Base-by-base conservation (phyloP, 2,888 invertebrate genomes). In the Acanthacorydalis orientalis region DNA sequence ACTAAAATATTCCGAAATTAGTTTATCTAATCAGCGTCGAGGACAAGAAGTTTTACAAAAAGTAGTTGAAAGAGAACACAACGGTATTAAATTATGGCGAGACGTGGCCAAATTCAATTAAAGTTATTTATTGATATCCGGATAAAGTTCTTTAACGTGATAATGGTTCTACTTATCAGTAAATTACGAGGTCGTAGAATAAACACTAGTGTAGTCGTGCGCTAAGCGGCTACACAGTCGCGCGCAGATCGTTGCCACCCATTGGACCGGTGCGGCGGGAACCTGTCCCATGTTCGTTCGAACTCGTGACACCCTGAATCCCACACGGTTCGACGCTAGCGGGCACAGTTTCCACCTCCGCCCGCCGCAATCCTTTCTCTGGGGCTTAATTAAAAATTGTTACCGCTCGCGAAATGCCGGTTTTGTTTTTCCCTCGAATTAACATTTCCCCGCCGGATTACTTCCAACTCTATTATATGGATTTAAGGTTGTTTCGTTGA, bases 101-200 rank as follows among this genome's bases (percentile, higher is more conserved):
- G 39, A 14, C 39, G 39, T 39, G 14, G 39, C 15, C 39, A 43
- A 43, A 43, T 43, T 32, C 43, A 43, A 43, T 43, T 43, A 43
- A 43, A 23, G 43, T 43, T 43, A 43, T 43, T 43, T 43, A 43
- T 43, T 43, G 43, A 43, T 43, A 43, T 31, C 43, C 31, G 43
- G 43, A 43, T 43, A 43, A 43, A 43, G 43, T 43, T 32, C 43
- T 43, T 31, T 23, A 43, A 43, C 32, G 43, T 31, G 43, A 43
- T 43, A 43, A 43, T 43, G 43, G 43, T 43, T 32, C 43, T 43
- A 43, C 43, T 43, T 43, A 43, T 43, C 43, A 43, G 43, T 43
- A 43, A 43, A 43, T 43, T 43, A 43, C 23, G 23, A 23, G 23
- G 23, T 23, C 23, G 23, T 23, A 23, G 23, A 23, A 23, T 23